Conservation (phyloP, 1,140 invertebrate genomes). For the Bombus sylvicola region DNA sequence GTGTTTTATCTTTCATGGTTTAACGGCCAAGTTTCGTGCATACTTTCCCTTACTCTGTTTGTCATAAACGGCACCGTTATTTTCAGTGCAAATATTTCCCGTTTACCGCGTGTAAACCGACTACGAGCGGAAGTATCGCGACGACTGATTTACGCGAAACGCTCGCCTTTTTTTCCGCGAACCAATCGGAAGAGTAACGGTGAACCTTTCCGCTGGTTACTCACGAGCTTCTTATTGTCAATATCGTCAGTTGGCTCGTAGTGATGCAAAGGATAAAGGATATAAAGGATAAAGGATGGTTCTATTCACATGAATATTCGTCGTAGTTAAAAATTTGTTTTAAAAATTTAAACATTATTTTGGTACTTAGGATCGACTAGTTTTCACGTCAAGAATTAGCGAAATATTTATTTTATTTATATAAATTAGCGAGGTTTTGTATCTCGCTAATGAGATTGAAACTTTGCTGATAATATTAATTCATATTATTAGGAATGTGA, state of each 20-base stretch:
- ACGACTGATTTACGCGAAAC: slow-evolving; percentile 28
- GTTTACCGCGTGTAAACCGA: not conserved
- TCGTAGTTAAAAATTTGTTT: no score
- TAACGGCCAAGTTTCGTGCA: not conserved
- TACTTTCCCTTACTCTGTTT: not conserved
- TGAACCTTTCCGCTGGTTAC: not conserved
- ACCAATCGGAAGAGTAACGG: not conserved
- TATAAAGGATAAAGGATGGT: no score
- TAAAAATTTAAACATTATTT: no score
- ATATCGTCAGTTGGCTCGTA: no score
- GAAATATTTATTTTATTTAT: no score
- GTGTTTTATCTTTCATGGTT: not conserved
- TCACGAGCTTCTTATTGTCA: not conserved
- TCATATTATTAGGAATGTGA: no score
- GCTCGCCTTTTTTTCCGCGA: not conserved
- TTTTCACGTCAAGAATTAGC: no score
- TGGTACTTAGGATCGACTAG: no score
- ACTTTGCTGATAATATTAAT: no score
- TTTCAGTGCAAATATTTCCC: slow-evolving; percentile 47
- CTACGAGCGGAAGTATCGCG: not conserved
- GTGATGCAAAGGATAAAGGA: not conserved
- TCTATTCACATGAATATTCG: no score
- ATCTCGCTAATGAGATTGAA: no score
- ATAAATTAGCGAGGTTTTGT: no score
- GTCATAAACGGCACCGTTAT: not conserved